Base-by-base conservation (phyloP, 1,140 invertebrate species). In the Protaetia brevitarsis region DNA sequence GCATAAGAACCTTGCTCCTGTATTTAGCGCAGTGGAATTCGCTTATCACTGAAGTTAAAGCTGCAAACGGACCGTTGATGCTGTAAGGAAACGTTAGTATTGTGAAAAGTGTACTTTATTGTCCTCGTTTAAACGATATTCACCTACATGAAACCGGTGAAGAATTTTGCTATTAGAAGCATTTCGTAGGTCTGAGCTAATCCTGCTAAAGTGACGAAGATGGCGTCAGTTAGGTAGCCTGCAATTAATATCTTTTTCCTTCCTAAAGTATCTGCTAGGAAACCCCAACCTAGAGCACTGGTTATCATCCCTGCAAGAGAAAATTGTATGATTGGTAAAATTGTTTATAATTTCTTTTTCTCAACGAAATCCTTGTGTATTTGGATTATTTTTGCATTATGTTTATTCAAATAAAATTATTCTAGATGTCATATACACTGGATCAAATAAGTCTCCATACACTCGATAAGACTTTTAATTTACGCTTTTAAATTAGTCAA, bases 221-320 rank as follows among this genome's bases (percentile, higher is more conserved):
- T 68, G 1, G 85, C 86, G 68, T 92, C 85, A 0, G 86, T 74
- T 11, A 90, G 76, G 71, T 89, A 89, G 0, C 91, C 90, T 70
- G 83, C 85, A 23, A 90, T 80, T 26, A 94, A 80, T 31, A 93
- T 83, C 41, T 84, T 83, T 63, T 83, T 83, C 10, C 92, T 82
- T 0, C 93, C 93, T 26, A 87, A 79, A 0, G 87, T 86, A 73
- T 95, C 93, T 0, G 90, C 89, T 6, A 94, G 72, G 66, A 88
- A 91, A 2, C 92, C 92, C 91, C 92, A 94, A 16, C 93, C 71
- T 72, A 91, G 85, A 0, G 89, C 90, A 58, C 91, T 92, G 0
- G 86, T 80, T 68, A 93, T 86, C 91, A 93, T 94, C 56, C 92
- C 92, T 87, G 74, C 19, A 75, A 7, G n/a, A 34, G 75, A 72